These are phyloP conservation scores for Drosophila azteca DNA, from an alignment of 1,140 invertebrate genomes.

Conservation along the genomic window DNA sequence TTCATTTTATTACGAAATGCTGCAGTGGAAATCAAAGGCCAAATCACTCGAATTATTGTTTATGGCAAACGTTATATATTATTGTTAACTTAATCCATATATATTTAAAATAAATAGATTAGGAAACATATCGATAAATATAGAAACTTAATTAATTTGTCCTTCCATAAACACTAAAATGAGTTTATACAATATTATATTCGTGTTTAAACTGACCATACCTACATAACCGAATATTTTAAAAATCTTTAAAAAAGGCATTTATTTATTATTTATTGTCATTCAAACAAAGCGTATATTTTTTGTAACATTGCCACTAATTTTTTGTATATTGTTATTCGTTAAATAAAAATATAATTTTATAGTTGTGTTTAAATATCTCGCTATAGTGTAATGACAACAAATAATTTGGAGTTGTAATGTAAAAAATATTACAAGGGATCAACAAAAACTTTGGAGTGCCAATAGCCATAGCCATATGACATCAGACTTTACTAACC, in stretches of 20 bases:
- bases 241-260: too few relatives aligned
- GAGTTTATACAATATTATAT: background rate
- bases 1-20: constrained; percentile 31
- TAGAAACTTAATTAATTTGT: constrained; percentile 1
- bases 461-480: too few relatives aligned
- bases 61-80: background rate
- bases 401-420: too few relatives aligned
- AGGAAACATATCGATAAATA: constrained; percentile 30
- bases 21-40: constrained; percentile 7
- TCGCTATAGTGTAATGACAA: too few relatives aligned
- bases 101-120: constrained; percentile 28
- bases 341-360: constrained; percentile 19
- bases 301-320: background rate
- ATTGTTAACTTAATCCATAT: constrained; percentile 7
- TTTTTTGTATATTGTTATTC: constrained; percentile 17
- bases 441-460: too few relatives aligned
- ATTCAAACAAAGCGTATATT: too few relatives aligned
- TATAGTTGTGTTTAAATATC: constrained; percentile 5
- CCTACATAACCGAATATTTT: too few relatives aligned
- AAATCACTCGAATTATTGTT: constrained; percentile 5
- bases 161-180: background rate
- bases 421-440: too few relatives aligned
- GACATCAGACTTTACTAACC: too few relatives aligned
- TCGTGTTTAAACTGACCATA: too few relatives aligned
- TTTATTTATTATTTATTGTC: too few relatives aligned